Base-by-base conservation (phyloP, 2,797 vertebrate genomes). In the Brachymystax lenok region DNA sequence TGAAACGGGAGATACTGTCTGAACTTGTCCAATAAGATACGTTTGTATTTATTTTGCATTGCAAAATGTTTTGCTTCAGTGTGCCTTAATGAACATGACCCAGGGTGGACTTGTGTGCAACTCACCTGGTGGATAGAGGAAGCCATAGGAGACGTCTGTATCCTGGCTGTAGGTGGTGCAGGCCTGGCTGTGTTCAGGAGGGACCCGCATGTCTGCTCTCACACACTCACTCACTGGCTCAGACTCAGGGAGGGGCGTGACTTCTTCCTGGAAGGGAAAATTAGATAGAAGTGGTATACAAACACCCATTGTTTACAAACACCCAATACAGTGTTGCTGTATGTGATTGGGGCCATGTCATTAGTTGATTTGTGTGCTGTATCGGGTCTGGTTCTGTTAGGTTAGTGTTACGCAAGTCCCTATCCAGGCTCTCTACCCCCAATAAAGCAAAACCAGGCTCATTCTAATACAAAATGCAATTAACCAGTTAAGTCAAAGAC, bases 101-200 rank as follows among this genome's bases (percentile, higher is more conserved):
- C 59, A 10, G 56, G 56, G 19, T n/a, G n/a, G 19, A n/a, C 16
- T 24, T 1, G 12, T 10, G 35, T n/a, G 50, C 40, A 12, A 91
- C 95, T 93, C 90, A 99, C 98, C 95, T 40, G 97, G 97, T n/a
- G 97, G 96, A 81, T 96, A 99, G n/a, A 99, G 96, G 91, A 96
- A 98, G 82, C 96, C 94, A 1, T 95, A 91, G 51, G 93, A 95
- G 75, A 97, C 89, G 56, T 95, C 92, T 52, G 72, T 90, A 87
- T 94, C 94, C 0, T 93, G 93, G 84, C 86, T 93, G 89, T 96
- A 97, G 75, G 90, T 81, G 1, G 88, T 83, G 17, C 98, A 99
- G 85, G 92, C 96, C 88, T 95, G 96, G 82, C 96, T 97, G 89
- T 96, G 93, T 50, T 91, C 92, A 0, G 96, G 92, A 69, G 95